Evolutionary conservation across 1,140 invertebrate genomes (phyloP).

Genomic region (Radopholus similis): DNA sequence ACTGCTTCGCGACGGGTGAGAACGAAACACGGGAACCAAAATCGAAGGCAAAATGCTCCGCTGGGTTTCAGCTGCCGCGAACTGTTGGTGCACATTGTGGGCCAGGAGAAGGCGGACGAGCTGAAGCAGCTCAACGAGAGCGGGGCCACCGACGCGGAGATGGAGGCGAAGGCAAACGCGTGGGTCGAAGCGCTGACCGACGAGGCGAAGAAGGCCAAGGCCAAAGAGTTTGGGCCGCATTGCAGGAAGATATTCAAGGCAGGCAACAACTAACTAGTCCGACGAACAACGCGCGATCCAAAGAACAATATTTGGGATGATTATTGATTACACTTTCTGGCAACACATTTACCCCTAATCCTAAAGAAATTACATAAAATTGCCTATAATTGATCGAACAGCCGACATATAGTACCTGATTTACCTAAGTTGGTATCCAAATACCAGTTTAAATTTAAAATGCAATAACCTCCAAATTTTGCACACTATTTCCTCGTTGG

Average conservation of each 20-base stretch:
- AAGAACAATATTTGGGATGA: too few relatives aligned
- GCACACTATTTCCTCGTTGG: too few relatives aligned
- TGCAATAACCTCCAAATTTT: too few relatives aligned
- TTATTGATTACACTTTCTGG: too few relatives aligned
- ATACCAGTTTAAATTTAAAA: too few relatives aligned
- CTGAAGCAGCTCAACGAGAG: slow-evolving; percentile 39
- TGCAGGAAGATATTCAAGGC: slow-evolving; percentile 33
- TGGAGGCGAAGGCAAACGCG: slow-evolving; percentile 30
- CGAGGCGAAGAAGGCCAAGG: slow-evolving; percentile 39
- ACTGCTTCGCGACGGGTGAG: slow-evolving; percentile 24
- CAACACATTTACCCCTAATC: too few relatives aligned
- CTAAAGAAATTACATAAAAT: too few relatives aligned
- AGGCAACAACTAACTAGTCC: background rate
- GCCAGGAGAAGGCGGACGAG: slow-evolving; percentile 36
- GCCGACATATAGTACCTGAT: too few relatives aligned
- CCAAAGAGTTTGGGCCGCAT: slow-evolving; percentile 24
- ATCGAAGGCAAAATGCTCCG: slow-evolving; percentile 14
- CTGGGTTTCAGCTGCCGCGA: slow-evolving; percentile 27
- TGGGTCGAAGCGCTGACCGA: slow-evolving; percentile 21
- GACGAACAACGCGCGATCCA: background rate
- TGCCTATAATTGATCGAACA: too few relatives aligned
- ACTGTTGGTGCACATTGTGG: slow-evolving; percentile 31
- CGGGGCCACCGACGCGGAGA: slow-evolving; percentile 15
- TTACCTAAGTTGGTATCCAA: too few relatives aligned
- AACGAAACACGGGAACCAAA: background rate